phyloP scores from a whole-genome alignment of 1,140 invertebrate genomes.

The Drosophila bifasciata region DNA sequence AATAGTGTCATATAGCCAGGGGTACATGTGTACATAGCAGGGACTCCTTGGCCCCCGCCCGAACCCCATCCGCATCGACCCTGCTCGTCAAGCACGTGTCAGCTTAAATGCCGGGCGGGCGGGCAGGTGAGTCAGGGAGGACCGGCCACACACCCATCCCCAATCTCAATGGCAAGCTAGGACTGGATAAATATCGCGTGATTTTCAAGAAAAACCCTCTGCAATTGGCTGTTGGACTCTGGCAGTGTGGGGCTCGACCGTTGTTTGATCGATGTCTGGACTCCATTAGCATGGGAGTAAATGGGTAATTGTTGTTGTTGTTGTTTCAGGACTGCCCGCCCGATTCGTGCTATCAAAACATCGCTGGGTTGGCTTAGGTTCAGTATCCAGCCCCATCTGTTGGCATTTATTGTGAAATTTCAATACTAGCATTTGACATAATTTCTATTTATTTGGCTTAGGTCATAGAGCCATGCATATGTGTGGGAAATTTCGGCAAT shows the following conservation, averaged over 20 bases:
- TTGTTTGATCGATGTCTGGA: slow-evolving; percentile 76
- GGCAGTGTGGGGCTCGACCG: background rate
- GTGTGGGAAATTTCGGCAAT: slow-evolving; percentile 33
- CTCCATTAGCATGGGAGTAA: slow-evolving; percentile 35
- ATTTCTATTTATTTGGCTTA: slow-evolving; percentile 75
- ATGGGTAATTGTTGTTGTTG: slow-evolving; percentile 38
- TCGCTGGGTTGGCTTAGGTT: slow-evolving; percentile 34
- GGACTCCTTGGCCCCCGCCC: too few species aligned
- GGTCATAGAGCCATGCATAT: slow-evolving; percentile 40
- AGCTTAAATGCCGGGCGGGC: slow-evolving; percentile 8
- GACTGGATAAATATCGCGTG: slow-evolving; percentile 72
- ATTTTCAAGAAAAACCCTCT: slow-evolving; percentile 63
- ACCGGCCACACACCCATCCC: slow-evolving; percentile 2
- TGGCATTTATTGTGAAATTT: slow-evolving; percentile 58
- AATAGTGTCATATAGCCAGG: slow-evolving; percentile 62
- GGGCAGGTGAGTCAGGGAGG: background rate
- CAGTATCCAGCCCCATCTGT: slow-evolving; percentile 4
- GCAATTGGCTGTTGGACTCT: slow-evolving; percentile 47
- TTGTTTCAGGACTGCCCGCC: slow-evolving; percentile 7
- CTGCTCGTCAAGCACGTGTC: slow-evolving; percentile 59
- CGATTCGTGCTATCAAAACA: slow-evolving; percentile 54
- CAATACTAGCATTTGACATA: slow-evolving; percentile 68
- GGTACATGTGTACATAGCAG: slow-evolving; percentile 37
- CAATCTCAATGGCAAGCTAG: slow-evolving; percentile 20
- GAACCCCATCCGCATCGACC: too few species aligned